These are phyloP conservation scores for Hemithea aestivaria DNA, from an alignment of 2,888 invertebrate species.

Conservation along the genomic window DNA sequence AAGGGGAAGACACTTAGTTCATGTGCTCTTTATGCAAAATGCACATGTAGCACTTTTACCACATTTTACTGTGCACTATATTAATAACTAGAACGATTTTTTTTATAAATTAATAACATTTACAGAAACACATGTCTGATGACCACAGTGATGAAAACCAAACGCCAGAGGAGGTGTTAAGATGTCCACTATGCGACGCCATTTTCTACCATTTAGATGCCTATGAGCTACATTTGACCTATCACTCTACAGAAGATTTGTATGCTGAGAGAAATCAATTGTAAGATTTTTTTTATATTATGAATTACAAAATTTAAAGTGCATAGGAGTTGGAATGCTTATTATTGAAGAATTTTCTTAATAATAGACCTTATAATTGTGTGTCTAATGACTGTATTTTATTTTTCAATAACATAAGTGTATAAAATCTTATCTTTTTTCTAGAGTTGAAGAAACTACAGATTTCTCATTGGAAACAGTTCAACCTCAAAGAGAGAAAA, in stretches of 20 bases:
- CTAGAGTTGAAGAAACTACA: constrained; percentile 47
- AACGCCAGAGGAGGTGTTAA: constrained; percentile 75
- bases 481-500: constrained; percentile 63
- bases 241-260: constrained; percentile 80
- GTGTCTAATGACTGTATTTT: too few relatives aligned
- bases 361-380: too few relatives aligned
- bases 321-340: too few relatives aligned
- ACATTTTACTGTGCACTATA: too few relatives aligned
- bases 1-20: too few relatives aligned
- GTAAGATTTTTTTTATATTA: constrained; percentile 44
- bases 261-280: constrained; percentile 79
- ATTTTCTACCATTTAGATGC: constrained; percentile 82
- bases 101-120: too few relatives aligned
- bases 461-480: constrained; percentile 69
- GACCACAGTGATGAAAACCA: constrained; percentile 78
- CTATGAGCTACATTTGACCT: constrained; percentile 81
- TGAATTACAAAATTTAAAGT: not conserved
- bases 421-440: constrained; percentile 18
- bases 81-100: too few relatives aligned
- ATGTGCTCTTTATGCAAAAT: too few relatives aligned
- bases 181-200: constrained; percentile 82
- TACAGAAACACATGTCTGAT: constrained; percentile 75
- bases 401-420: too few relatives aligned
- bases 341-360: too few relatives aligned
- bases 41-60: too few relatives aligned